These are phyloP conservation scores for Aleiodes leptofemur DNA, from an alignment of 2,888 invertebrate genomes.

Conservation along the genomic window DNA sequence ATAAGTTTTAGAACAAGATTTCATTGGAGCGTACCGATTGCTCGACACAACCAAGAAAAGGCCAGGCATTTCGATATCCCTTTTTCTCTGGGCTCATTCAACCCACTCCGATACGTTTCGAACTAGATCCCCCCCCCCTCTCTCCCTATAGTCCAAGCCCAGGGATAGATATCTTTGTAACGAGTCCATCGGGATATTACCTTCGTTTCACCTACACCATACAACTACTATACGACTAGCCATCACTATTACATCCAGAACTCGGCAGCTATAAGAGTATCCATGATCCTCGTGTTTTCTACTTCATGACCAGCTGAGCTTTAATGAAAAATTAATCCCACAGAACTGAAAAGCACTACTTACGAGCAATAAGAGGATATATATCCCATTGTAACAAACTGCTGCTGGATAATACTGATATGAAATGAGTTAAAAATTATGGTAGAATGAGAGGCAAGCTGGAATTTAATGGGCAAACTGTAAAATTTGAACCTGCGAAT, in stretches of 20 bases:
- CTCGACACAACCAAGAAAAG: slow-evolving; percentile 45
- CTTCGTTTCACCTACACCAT: slow-evolving; percentile 26
- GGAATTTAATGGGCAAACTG: no score
- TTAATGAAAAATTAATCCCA: slow-evolving; percentile 55
- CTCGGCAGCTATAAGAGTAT: background rate
- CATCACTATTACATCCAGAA: slow-evolving; percentile 28
- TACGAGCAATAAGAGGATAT: slow-evolving; percentile 25
- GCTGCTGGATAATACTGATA: background rate
- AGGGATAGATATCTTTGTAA: slow-evolving; percentile 33
- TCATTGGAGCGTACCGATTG: slow-evolving; percentile 66
- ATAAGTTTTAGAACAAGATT: slow-evolving; percentile 67
- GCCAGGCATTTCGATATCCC: slow-evolving; percentile 48
- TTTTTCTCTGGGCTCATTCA: slow-evolving; percentile 43
- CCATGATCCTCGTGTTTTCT: slow-evolving; percentile 26
- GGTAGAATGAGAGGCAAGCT: no score
- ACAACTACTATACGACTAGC: slow-evolving; percentile 28
- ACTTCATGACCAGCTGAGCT: slow-evolving; percentile 26
- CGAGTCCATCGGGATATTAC: slow-evolving; percentile 37
- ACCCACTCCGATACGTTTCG: slow-evolving; percentile 17
- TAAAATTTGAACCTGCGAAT: no score
- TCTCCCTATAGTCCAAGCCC: slow-evolving; percentile 3
- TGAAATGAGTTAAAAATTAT: no score
- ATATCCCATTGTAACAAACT: slow-evolving; percentile 10
- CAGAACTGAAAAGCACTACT: background rate
- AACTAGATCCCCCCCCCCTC: background rate